Percentiles rank a stretch among this genome's conserved stretches.
These are phyloP conservation scores for Nephrotoma guestfalica DNA, from an alignment of 2,888 invertebrate genomes.

Conservation along the genomic window DNA sequence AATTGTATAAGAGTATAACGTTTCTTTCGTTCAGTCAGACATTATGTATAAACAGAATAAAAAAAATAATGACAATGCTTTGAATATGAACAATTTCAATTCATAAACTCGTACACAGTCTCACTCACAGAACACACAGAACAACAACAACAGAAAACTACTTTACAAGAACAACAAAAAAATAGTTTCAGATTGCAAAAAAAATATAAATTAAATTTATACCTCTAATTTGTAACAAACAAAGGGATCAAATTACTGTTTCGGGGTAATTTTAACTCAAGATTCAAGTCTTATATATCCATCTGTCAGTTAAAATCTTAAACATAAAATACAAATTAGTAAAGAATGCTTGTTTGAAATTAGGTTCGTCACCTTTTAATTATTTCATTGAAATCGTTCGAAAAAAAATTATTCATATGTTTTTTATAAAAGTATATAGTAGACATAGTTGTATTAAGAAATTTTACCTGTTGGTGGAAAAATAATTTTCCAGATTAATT, in stretches of 20 bases:
- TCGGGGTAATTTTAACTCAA: background rate
- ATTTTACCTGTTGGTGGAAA: too few species aligned
- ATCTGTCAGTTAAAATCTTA: background rate
- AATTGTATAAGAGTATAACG: background rate
- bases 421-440: too few species aligned
- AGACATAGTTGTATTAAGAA: too few species aligned
- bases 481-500: too few species aligned
- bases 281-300: background rate
- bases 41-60: background rate
- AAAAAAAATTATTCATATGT: too few species aligned
- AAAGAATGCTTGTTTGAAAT: background rate
- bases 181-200: background rate
- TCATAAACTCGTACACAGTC: background rate
- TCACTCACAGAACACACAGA: background rate
- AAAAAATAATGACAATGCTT: background rate
- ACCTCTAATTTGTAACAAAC: background rate
- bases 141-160: background rate
- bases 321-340: background rate
- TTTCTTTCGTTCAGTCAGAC: background rate
- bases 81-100: background rate
- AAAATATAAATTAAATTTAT: background rate
- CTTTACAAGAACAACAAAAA: background rate
- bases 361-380: background rate
- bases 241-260: background rate
- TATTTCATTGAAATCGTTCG: background rate